A percentile compares a stretch with the other conserved stretches of the same genome.
Conservation (phyloP, 2,888 invertebrate genomes). For the Palloptera scutellata region DNA sequence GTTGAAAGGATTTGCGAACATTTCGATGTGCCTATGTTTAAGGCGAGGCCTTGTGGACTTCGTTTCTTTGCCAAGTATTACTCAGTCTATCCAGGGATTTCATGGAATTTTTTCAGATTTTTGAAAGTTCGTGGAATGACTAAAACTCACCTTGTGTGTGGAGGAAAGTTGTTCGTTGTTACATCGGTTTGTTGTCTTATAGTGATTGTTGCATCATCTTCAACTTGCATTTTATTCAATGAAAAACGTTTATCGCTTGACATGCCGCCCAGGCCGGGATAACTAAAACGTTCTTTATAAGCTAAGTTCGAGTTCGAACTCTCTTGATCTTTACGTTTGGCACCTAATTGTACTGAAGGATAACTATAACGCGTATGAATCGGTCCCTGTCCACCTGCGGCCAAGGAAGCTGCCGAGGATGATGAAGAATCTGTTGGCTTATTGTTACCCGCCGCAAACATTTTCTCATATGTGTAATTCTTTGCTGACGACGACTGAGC, state of each 20-base stretch:
- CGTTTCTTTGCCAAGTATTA: too few relatives aligned
- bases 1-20: too few relatives aligned
- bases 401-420: constrained; percentile 29
- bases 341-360: constrained; percentile 60
- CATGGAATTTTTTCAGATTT: too few relatives aligned
- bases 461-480: constrained; percentile 11
- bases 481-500: constrained; percentile 21
- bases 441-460: not conserved
- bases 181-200: too few relatives aligned
- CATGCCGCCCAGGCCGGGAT: constrained; percentile 54
- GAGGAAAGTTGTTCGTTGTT: too few relatives aligned
- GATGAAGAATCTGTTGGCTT: constrained; percentile 24
- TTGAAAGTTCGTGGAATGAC: too few relatives aligned
- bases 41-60: too few relatives aligned
- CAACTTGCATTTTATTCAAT: constrained; percentile 33
- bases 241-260: constrained; percentile 36
- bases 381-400: constrained; percentile 30
- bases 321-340: constrained; percentile 60
- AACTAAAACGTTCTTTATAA: constrained; percentile 63
- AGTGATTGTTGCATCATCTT: constrained; percentile 14
- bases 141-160: constrained; percentile 33
- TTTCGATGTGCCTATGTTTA: too few relatives aligned
- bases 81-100: too few relatives aligned
- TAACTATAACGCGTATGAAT: constrained; percentile 59
- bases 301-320: constrained; percentile 29